These are phyloP conservation scores for Colletes collaris DNA, from an alignment of 2,888 invertebrate species.

Conservation along the genomic window DNA sequence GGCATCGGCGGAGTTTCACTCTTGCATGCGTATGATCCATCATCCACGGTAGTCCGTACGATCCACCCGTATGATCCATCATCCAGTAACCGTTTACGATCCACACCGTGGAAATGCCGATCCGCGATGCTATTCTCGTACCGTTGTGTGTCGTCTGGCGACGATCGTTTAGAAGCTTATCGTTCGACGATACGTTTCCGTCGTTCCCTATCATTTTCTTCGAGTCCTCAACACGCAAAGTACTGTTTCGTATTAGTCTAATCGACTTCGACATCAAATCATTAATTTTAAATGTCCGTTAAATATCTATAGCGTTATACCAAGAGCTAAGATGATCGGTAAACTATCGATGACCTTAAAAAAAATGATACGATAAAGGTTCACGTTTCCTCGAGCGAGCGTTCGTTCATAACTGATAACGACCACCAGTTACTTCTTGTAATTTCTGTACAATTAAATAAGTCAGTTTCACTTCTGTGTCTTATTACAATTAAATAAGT, in stretches of 20 bases:
- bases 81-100: conserved; percentile 50
- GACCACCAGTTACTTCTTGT: not conserved
- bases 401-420: not conserved
- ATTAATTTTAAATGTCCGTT: no score
- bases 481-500: conserved; percentile 12
- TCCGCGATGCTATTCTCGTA: conserved; percentile 46
- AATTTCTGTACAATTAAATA: conserved; percentile 5
- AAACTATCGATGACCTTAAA: no score
- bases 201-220: conserved; percentile 3
- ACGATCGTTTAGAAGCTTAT: conserved; percentile 26
- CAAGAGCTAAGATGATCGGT: no score
- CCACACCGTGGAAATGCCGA: conserved; percentile 55
- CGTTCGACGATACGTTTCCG: conserved; percentile 14
- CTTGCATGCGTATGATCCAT: conserved; percentile 49
- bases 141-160: conserved; percentile 14
- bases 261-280: no score
- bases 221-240: not conserved
- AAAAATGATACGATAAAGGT: no score
- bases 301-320: no score
- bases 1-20: not conserved
- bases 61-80: conserved; percentile 60
- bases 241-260: not conserved
- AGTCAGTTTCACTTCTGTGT: not conserved
- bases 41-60: conserved; percentile 53
- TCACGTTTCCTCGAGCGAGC: not conserved